Percentiles rank a stretch among this genome's conserved stretches.
phyloP scores from a whole-genome alignment of 2,888 invertebrate genomes.

The Trypoxylon attenuatum region DNA sequence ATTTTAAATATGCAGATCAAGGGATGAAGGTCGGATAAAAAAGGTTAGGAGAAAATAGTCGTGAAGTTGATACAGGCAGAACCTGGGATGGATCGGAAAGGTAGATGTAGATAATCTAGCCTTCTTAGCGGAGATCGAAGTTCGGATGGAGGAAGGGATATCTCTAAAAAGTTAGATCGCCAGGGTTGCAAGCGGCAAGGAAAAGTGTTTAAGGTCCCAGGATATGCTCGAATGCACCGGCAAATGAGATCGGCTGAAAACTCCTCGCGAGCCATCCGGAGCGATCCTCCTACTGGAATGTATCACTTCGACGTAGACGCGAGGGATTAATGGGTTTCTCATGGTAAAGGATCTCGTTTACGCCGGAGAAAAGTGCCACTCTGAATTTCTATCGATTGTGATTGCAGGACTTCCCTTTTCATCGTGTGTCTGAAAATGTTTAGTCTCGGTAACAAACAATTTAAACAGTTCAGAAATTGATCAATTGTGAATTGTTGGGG shows the following conservation, averaged over 20 bases:
- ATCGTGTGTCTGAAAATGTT: too few relatives aligned
- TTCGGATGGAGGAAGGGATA: constrained; percentile 13
- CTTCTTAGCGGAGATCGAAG: neutral
- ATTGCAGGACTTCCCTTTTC: constrained; percentile 35
- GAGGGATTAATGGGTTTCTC: constrained; percentile 53
- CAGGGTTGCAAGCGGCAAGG: constrained; percentile 40
- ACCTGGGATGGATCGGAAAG: constrained; percentile 20
- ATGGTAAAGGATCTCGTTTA: constrained; percentile 58
- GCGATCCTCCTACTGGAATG: constrained; percentile 39
- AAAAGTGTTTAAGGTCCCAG: constrained; percentile 55
- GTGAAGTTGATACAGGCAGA: too few relatives aligned
- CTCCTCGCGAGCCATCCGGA: constrained; percentile 37
- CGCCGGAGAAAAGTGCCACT: constrained; percentile 38
- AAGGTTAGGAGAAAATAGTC: too few relatives aligned
- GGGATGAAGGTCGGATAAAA: too few relatives aligned
- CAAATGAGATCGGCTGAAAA: constrained; percentile 59
- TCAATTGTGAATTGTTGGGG: too few relatives aligned
- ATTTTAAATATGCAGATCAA: too few relatives aligned
- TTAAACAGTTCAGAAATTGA: too few relatives aligned
- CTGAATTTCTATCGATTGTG: constrained; percentile 33
- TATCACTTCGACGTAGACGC: constrained; percentile 54
- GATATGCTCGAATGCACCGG: constrained; percentile 51
- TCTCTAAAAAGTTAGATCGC: constrained; percentile 27
- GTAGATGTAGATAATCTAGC: too few relatives aligned
- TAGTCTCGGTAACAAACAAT: too few relatives aligned